These are phyloP conservation scores for Gasteruption jaculator DNA, from an alignment of 2,888 invertebrate genomes.

Conservation along the genomic window DNA sequence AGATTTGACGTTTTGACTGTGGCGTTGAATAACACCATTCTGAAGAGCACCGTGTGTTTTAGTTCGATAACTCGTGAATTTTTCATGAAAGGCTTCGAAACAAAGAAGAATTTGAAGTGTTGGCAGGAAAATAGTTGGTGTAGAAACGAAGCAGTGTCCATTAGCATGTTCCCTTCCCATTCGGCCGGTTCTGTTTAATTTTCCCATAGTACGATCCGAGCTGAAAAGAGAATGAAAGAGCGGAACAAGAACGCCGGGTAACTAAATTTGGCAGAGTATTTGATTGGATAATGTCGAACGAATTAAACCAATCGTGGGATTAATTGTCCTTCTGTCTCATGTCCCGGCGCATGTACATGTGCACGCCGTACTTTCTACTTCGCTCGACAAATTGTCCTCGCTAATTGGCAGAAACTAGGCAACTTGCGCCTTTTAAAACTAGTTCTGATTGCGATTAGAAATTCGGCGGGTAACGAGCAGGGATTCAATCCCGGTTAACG, in stretches of 20 bases:
- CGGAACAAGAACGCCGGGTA: neutral
- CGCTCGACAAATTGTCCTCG: slow-evolving; percentile 37
- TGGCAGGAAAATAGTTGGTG: neutral
- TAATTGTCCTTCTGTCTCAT: slow-evolving; percentile 37
- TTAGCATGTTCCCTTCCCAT: too few species aligned
- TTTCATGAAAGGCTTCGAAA: neutral
- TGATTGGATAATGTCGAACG: slow-evolving; percentile 44
- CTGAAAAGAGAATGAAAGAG: neutral
- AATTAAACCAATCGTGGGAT: slow-evolving; percentile 44
- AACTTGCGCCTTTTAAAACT: too few species aligned
- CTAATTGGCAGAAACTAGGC: slow-evolving; percentile 38
- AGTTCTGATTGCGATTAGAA: too few species aligned
- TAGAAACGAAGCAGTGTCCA: neutral
- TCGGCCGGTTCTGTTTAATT: too few species aligned
- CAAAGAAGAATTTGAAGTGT: neutral
- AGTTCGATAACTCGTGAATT: neutral
- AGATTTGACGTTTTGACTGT: neutral
- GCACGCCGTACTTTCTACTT: slow-evolving; percentile 27
- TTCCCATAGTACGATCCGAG: too few species aligned
- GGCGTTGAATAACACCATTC: neutral
- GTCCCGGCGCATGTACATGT: slow-evolving; percentile 18
- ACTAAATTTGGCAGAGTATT: slow-evolving; percentile 28
- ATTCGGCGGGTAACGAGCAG: too few species aligned
- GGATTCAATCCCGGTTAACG: too few species aligned
- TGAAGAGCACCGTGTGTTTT: neutral